A percentile compares a stretch with the other conserved stretches of the same genome.
Evolutionary conservation across 1,140 invertebrate species (phyloP).

Genomic region (Schlechtendalia chinensis): DNA sequence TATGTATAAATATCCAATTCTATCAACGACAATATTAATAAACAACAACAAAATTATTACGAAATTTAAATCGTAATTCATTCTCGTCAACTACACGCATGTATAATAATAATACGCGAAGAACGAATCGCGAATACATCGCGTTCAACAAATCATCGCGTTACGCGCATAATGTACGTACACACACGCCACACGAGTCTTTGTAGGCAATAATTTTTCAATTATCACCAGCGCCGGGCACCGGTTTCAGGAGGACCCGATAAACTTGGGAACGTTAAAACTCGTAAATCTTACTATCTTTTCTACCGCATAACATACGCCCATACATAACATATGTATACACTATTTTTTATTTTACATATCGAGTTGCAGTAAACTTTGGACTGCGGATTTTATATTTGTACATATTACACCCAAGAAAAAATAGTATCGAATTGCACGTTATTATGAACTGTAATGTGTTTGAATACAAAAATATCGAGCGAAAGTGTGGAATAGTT

Average conservation of each 20-base stretch:
- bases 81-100: not conserved
- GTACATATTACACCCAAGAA: not conserved
- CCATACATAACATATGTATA: not conserved
- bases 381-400: not conserved
- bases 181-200: not conserved
- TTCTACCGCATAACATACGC: slow-evolving; percentile 3
- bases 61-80: slow-evolving; percentile 30
- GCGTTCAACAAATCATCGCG: slow-evolving; percentile 11
- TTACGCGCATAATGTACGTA: not conserved
- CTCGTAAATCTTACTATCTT: slow-evolving; percentile 17
- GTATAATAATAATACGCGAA: not conserved
- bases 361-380: not conserved
- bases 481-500: not conserved
- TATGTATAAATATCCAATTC: not conserved
- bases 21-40: not conserved
- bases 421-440: not conserved
- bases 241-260: not conserved
- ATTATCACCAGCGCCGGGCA: not conserved
- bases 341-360: not conserved
- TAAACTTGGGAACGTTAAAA: slow-evolving; percentile 21
- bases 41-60: not conserved
- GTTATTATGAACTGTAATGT: not conserved
- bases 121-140: not conserved
- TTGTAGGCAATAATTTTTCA: slow-evolving; percentile 30
- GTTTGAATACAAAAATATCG: too few species aligned